These are phyloP conservation scores for Mesocentrotus franciscanus DNA, from an alignment of 53 echinoderm and acorn worm species.

Conservation along the genomic window DNA sequence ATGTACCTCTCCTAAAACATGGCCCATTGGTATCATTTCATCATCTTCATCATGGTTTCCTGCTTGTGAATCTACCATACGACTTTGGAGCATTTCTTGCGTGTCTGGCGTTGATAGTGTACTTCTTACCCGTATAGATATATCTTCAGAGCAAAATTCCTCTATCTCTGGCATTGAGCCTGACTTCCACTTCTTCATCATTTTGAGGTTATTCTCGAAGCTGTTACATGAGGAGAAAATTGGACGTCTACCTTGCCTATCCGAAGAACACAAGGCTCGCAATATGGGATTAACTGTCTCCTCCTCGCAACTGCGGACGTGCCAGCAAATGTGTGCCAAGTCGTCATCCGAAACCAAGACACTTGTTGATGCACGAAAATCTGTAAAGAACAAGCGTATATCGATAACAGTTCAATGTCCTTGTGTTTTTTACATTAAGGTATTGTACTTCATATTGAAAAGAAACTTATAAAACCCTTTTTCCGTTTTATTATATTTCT, in stretches of 20 bases:
- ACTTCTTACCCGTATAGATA: neutral
- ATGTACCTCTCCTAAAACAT: neutral
- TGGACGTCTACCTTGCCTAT: too few species aligned
- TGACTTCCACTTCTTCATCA: neutral
- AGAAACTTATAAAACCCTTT: too few species aligned
- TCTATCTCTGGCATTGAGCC: neutral
- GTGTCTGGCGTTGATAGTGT: neutral
- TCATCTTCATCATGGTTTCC: neutral
- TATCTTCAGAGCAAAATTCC: neutral
- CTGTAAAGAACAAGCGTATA: neutral
- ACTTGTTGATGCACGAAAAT: neutral
- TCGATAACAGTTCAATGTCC: too few species aligned
- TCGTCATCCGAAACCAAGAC: neutral
- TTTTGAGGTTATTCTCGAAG: neutral
- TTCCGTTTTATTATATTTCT: too few species aligned
- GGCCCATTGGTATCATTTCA: neutral
- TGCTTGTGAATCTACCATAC: too few species aligned
- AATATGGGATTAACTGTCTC: neutral
- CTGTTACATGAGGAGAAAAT: neutral
- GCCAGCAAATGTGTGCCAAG: conserved; percentile 22
- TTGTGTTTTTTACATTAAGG: too few species aligned
- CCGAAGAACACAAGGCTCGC: neutral
- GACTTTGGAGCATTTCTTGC: neutral
- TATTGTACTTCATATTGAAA: too few species aligned
- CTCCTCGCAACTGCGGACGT: neutral